Base-by-base conservation (phyloP, 1,140 invertebrate genomes). In the Cryptotermes secundus region DNA sequence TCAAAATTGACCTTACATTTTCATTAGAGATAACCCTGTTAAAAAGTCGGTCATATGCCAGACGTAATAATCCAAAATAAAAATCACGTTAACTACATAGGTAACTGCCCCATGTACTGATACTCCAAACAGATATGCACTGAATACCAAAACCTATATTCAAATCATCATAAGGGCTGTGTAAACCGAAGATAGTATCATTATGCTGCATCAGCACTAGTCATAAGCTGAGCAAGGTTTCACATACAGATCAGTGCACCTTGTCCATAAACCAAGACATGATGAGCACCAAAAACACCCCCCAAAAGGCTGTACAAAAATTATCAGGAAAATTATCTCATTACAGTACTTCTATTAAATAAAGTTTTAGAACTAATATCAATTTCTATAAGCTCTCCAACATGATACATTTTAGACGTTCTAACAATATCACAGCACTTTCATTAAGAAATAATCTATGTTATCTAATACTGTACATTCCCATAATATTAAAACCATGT, bases 381-480 rank as follows among this genome's bases (percentile, higher is more conserved):
- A 72, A 72, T 72, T n/a, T 14, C 26, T 72, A 72, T 6, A n/a
- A n/a, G 59, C 9, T 72, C 6, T 72, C n/a, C n/a, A n/a, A n/a
- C 16, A 72, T 7, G 59, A 72, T 72, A 72, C 59, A 59, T 22
- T 59, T 72, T n/a, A 1, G 26, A 31, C 16, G 31, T 72, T 31
- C 26, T 72, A 72, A 72, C n/a, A 72, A n/a, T 72, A 72, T 72
- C 59, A 72, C 59, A 72, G 59, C 59, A 72, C 6, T 72, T 72
- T 31, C 26, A 72, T 72, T 72, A n/a, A 31, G 7, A 72, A n/a
- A 59, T 2, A n/a, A n/a, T 72, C 59, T 72, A 72, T 26, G 31
- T 72, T 14, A 31, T n/a, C 26, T 72, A 72, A 72, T 72, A 72
- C 59, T 72, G 59, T 31, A 31, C 59, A 31, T 72, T 14, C 7